phyloP scores from a whole-genome alignment of 2,888 invertebrate genomes.

The Nemurella pictetii region DNA sequence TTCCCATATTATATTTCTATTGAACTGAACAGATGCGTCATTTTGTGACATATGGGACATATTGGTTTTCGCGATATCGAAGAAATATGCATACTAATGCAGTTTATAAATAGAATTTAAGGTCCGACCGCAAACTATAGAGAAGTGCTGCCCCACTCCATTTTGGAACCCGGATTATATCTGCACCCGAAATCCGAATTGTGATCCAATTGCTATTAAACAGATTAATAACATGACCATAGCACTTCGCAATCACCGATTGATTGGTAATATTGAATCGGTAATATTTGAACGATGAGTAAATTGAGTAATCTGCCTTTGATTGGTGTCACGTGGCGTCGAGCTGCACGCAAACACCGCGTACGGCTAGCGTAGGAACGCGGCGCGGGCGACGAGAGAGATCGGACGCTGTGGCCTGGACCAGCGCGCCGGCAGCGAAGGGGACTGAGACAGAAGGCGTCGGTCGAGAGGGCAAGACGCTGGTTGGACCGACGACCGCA shows the following conservation, averaged over 20 bases:
- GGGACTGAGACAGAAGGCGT: too few relatives aligned
- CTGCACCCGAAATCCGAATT: too few relatives aligned
- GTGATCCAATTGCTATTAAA: too few relatives aligned
- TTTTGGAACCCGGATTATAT: too few relatives aligned
- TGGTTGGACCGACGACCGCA: not conserved
- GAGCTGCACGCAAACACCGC: not conserved
- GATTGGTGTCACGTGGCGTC: not conserved
- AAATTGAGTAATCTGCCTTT: not conserved
- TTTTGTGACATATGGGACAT: not conserved
- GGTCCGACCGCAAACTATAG: too few relatives aligned
- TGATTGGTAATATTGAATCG: not conserved
- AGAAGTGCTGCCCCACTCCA: too few relatives aligned
- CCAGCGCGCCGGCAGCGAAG: not conserved
- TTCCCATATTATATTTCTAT: not conserved
- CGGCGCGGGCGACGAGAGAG: not conserved
- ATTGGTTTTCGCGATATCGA: not conserved
- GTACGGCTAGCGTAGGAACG: not conserved
- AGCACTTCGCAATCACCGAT: too few relatives aligned
- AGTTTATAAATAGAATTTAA: not conserved
- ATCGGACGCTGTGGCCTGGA: not conserved
- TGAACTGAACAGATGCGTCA: not conserved
- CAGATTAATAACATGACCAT: too few relatives aligned
- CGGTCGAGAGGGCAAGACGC: constrained; percentile 1
- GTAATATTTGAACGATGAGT: not conserved
- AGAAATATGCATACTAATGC: not conserved